These are phyloP conservation scores for Deladenus siricidicola DNA, from an alignment of 2,888 invertebrate species.

Conservation along the genomic window DNA sequence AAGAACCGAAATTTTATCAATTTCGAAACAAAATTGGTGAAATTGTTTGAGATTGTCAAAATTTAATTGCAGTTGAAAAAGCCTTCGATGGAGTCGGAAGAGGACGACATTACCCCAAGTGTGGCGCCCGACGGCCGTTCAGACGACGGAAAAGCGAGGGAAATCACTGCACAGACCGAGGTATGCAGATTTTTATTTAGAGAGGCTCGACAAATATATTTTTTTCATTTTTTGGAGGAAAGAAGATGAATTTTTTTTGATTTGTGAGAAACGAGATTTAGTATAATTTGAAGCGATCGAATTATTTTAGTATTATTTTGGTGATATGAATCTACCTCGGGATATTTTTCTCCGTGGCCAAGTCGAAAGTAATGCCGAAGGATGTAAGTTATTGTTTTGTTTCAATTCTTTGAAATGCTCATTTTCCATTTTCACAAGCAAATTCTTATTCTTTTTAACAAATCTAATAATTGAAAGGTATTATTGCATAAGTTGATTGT, in stretches of 20 bases:
- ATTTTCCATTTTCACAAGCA: neutral
- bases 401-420: neutral
- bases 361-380: constrained; percentile 74
- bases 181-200: constrained; percentile 3
- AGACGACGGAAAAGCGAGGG: constrained; percentile 9
- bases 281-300: no score
- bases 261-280: no score
- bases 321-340: constrained; percentile 79
- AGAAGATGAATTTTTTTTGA: no score
- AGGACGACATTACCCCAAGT: no score
- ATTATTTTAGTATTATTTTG: constrained; percentile 70
- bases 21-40: no score
- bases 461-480: neutral
- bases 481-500: neutral
- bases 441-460: neutral
- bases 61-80: no score
- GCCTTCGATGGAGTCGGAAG: no score
- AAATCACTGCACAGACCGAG: constrained; percentile 16
- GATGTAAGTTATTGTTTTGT: constrained; percentile 54
- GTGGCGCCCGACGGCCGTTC: no score
- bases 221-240: no score
- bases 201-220: no score
- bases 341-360: constrained; percentile 88
- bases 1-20: no score
- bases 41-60: no score